These are phyloP conservation scores for Amniataba percoides DNA, from an alignment of 2,797 vertebrate genomes.

Conservation along the genomic window DNA sequence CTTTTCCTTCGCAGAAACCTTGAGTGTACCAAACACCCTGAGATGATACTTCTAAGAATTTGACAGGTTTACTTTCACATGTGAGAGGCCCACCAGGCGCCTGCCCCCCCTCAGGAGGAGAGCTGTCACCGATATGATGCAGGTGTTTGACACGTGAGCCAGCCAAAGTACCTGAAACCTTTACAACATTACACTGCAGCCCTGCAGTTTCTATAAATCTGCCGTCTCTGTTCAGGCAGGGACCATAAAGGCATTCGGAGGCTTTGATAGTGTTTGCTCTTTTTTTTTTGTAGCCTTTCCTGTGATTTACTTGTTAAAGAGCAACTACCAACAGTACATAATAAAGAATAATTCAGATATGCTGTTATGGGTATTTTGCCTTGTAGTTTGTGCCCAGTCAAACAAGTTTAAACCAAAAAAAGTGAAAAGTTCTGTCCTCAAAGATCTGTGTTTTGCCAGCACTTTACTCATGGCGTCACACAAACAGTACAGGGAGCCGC, in stretches of 20 bases:
- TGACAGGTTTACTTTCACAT: slow-evolving; percentile 2
- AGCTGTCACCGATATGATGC: neutral
- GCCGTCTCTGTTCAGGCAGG: neutral
- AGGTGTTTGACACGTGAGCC: slow-evolving; percentile 9
- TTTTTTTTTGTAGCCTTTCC: neutral
- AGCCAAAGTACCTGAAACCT: neutral
- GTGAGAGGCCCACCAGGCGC: neutral
- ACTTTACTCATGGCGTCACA: neutral
- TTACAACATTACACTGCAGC: neutral
- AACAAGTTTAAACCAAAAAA: neutral
- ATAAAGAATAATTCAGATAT: too few species aligned
- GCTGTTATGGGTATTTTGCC: neutral
- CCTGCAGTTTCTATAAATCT: neutral
- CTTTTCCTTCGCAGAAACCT: neutral
- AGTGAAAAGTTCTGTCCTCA: neutral
- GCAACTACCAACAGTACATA: neutral
- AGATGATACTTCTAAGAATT: slow-evolving; percentile 3
- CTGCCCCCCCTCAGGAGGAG: neutral
- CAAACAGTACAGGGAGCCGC: neutral
- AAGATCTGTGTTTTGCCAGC: neutral
- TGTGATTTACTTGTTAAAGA: neutral
- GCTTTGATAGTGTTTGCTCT: neutral
- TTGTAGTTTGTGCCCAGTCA: neutral
- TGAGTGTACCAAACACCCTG: slow-evolving; percentile 8
- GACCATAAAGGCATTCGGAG: neutral